Percentiles rank a stretch among this genome's conserved stretches.
Conservation (phyloP, 2,888 invertebrate species). For the Timema podura region DNA sequence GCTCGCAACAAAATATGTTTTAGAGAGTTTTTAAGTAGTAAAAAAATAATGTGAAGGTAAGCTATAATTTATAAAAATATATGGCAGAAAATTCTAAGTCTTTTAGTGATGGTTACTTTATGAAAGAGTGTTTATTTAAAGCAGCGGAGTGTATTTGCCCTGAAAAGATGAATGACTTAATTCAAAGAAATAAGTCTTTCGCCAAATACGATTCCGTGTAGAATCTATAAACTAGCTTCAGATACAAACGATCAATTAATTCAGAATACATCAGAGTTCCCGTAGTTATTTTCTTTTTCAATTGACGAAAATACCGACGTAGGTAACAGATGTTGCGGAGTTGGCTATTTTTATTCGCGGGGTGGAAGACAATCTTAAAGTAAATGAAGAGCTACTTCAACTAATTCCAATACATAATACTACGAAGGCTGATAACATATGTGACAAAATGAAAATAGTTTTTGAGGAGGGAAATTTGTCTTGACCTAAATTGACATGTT, state of each 20-base stretch:
- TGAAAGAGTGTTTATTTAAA: not conserved
- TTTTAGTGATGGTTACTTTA: not conserved
- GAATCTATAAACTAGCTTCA: not conserved
- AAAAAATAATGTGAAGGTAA: conserved; percentile 6
- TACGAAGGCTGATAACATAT: no score
- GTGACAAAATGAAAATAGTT: no score
- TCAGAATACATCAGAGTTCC: not conserved
- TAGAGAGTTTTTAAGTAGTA: not conserved
- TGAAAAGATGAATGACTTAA: conserved; percentile 1
- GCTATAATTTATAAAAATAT: not conserved
- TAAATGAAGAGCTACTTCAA: no score
- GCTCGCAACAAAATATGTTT: conserved; percentile 13
- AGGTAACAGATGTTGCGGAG: not conserved
- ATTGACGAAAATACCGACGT: not conserved
- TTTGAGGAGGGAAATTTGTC: no score
- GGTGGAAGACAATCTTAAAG: no score
- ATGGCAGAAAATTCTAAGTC: not conserved
- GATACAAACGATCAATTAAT: not conserved
- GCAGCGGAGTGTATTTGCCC: not conserved
- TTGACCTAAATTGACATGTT: not conserved
- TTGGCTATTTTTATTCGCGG: not conserved
- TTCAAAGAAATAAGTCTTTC: conserved; percentile 6
- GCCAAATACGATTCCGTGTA: not conserved
- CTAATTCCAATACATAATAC: no score
- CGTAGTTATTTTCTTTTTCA: not conserved